Conservation (phyloP, 2,797 vertebrate species). For the Paratrypauchen microcephalus region DNA sequence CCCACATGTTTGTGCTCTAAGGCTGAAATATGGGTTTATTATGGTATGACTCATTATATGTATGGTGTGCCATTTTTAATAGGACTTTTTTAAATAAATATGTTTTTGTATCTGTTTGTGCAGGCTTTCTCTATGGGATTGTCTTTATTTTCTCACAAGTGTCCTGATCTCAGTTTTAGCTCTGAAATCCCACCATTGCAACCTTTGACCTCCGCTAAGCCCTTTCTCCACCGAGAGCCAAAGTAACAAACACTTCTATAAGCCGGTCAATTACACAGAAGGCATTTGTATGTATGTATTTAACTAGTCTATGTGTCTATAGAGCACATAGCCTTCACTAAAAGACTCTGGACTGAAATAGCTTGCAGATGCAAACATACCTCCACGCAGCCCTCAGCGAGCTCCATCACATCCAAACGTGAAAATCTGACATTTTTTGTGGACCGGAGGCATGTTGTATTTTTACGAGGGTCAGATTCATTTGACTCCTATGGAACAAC, state of each 20-base stretch:
- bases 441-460: slow-evolving; percentile 36
- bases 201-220: slow-evolving; percentile 68
- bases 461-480: slow-evolving; percentile 67
- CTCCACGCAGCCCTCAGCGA: slow-evolving; percentile 31
- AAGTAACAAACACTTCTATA: slow-evolving; percentile 71
- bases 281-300: slow-evolving; percentile 29
- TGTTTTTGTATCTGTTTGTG: slow-evolving; percentile 50
- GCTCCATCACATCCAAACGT: slow-evolving; percentile 71
- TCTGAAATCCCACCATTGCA: slow-evolving; percentile 62
- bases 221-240: slow-evolving; percentile 57
- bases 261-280: slow-evolving; percentile 31
- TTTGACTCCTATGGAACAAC: slow-evolving; percentile 52
- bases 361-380: slow-evolving; percentile 29
- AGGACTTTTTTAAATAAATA: not conserved
- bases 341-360: slow-evolving; percentile 52
- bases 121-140: slow-evolving; percentile 45
- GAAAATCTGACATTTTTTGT: slow-evolving; percentile 62
- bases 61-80: not conserved
- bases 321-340: slow-evolving; percentile 17
- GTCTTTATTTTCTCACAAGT: slow-evolving; percentile 69
- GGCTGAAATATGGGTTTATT: not conserved
- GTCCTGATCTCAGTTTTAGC: slow-evolving; percentile 54
- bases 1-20: no score
- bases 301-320: slow-evolving; percentile 32
- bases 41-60: not conserved